Conservation (phyloP, 1,140 invertebrate genomes). For the Tetragonula clypearis region DNA sequence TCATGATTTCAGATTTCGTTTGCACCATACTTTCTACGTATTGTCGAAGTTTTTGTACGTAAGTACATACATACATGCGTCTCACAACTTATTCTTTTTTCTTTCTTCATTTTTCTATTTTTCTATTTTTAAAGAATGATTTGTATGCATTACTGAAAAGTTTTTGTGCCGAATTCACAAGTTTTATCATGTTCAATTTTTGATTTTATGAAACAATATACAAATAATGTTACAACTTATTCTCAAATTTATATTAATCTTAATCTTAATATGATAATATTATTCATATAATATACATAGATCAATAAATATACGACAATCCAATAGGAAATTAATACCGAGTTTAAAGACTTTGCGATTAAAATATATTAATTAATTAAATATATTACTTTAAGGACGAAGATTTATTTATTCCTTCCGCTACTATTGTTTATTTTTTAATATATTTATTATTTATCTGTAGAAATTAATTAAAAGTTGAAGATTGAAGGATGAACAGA, state of each 20-base stretch:
- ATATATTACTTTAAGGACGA: no score
- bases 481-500: no score
- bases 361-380: not conserved
- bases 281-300: no score
- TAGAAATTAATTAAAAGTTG: no score
- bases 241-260: not conserved
- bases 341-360: not conserved
- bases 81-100: conserved; percentile 3
- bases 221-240: not conserved
- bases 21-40: not conserved
- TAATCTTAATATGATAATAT: no score
- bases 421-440: no score
- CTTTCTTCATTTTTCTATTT: not conserved
- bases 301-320: no score
- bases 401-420: no score
- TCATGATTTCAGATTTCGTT: not conserved
- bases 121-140: not conserved
- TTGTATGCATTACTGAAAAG: not conserved
- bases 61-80: not conserved
- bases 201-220: not conserved
- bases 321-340: not conserved
- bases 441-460: no score
- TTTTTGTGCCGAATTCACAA: not conserved
- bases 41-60: not conserved
- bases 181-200: not conserved